Conservation (phyloP, 2,113 vertebrate genomes). For the Centrocercus urophasianus region DNA sequence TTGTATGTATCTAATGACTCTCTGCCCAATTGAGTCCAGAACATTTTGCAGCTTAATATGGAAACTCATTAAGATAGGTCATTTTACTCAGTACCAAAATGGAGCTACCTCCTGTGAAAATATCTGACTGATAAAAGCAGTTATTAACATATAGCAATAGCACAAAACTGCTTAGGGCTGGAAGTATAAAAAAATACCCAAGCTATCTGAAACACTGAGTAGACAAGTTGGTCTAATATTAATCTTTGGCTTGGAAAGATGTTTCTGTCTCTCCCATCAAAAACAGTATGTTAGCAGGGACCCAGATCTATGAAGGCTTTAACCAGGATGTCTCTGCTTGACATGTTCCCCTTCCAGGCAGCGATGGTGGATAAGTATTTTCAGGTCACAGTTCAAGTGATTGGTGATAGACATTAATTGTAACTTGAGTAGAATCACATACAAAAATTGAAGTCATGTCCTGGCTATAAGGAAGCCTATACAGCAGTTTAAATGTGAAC, state of each 20-base stretch:
- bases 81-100: neutral
- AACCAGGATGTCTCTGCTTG: neutral
- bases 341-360: neutral
- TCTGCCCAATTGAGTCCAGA: neutral
- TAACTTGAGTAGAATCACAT: neutral
- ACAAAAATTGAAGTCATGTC: neutral
- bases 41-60: neutral
- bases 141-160: neutral
- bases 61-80: conserved; percentile 12
- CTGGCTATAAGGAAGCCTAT: neutral
- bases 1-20: neutral
- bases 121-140: neutral
- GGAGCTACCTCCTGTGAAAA: neutral
- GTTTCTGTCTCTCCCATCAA: neutral
- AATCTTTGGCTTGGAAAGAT: neutral
- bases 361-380: neutral
- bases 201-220: neutral
- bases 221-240: neutral
- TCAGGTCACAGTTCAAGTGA: neutral
- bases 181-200: neutral
- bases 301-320: neutral
- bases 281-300: neutral
- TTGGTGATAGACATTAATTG: neutral
- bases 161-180: neutral
- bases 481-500: neutral